Evolutionary conservation across 2,797 vertebrate species (phyloP).

Genomic region (Eulemur albifrons): DNA sequence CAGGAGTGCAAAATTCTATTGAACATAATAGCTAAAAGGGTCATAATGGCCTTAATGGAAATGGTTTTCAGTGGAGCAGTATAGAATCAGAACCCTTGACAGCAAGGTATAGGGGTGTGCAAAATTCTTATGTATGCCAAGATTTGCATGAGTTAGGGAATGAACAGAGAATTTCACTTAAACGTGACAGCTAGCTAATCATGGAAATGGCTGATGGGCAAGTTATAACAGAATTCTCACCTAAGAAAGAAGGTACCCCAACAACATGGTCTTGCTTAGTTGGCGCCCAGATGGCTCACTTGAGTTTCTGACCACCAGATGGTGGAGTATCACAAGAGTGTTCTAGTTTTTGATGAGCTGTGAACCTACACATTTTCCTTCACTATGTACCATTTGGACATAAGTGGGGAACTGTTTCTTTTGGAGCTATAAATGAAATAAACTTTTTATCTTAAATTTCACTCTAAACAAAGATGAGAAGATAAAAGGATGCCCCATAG

Average conservation of each 20-base stretch:
- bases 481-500: neutral
- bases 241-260: neutral
- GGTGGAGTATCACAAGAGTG: constrained; percentile 29
- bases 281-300: constrained; percentile 30
- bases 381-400: constrained; percentile 38
- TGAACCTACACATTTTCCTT: constrained; percentile 26
- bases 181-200: neutral
- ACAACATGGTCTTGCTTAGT: constrained; percentile 1
- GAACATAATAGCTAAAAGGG: neutral
- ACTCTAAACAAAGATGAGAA: constrained; percentile 42
- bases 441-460: constrained; percentile 46
- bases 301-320: constrained; percentile 54
- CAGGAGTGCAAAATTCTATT: neutral
- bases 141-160: neutral
- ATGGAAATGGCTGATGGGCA: constrained; percentile 14
- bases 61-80: neutral
- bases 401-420: constrained; percentile 43
- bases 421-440: constrained; percentile 13
- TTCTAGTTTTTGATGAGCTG: constrained; percentile 27
- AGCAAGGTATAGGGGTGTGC: neutral
- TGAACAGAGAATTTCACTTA: constrained; percentile 3
- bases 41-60: neutral
- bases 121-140: neutral
- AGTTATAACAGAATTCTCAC: constrained; percentile 27
- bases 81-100: neutral